Evolutionary conservation across 2,888 invertebrate genomes (phyloP).

Genomic region (Folsomia manolachei): DNA sequence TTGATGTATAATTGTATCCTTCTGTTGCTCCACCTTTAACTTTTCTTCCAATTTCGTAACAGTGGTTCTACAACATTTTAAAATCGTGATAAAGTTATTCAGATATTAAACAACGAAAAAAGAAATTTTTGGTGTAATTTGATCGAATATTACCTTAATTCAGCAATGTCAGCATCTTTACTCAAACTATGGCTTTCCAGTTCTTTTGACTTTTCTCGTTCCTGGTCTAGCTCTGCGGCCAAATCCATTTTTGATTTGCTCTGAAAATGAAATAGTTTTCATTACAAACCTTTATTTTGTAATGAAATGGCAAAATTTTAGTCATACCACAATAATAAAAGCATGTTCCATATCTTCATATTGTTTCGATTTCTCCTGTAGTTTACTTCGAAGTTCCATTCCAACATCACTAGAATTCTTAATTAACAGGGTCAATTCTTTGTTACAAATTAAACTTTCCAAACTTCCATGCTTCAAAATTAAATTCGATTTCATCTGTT

Average conservation of each 20-base stretch:
- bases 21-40: slow-evolving; percentile 31
- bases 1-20: slow-evolving; percentile 34
- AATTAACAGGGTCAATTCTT: no score
- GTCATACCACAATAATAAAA: slow-evolving; percentile 44
- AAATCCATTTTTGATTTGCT: slow-evolving; percentile 48
- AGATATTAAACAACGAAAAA: not conserved
- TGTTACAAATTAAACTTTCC: no score
- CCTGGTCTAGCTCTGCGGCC: slow-evolving; percentile 45
- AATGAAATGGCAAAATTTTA: slow-evolving; percentile 4
- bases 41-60: slow-evolving; percentile 30
- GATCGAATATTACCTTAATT: slow-evolving; percentile 26
- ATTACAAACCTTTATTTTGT: not conserved
- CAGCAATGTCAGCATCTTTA: slow-evolving; percentile 33
- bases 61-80: slow-evolving; percentile 16
- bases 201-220: slow-evolving; percentile 40
- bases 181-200: slow-evolving; percentile 21
- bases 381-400: slow-evolving; percentile 28
- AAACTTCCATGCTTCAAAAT: no score
- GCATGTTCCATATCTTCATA: slow-evolving; percentile 47
- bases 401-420: slow-evolving; percentile 39
- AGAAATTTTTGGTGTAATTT: not conserved
- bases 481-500: no score
- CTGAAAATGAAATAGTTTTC: slow-evolving; percentile 19
- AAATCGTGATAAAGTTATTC: not conserved
- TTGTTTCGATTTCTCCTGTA: slow-evolving; percentile 37